Conservation (phyloP, 2,113 vertebrate genomes). For the Macrotis lagotis region DNA sequence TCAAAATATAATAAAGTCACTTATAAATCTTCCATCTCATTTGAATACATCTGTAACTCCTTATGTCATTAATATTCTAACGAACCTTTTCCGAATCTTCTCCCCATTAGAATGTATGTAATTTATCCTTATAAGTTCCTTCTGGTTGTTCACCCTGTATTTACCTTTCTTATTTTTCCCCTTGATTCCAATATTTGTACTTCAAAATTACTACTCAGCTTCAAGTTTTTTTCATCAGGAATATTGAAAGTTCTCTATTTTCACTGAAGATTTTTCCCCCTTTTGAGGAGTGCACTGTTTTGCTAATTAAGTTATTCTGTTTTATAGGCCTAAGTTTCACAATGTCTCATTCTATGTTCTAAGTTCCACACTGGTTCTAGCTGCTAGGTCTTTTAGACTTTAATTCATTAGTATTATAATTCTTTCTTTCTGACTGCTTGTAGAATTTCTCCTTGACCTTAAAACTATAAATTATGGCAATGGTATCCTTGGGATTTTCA, state of each 20-base stretch:
- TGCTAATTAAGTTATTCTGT: background rate
- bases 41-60: background rate
- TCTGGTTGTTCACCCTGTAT: background rate
- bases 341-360: background rate
- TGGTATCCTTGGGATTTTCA: background rate
- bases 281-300: background rate
- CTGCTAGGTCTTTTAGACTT: background rate
- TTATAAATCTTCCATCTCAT: background rate
- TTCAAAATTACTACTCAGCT: background rate
- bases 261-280: background rate
- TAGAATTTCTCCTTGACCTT: background rate
- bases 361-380: background rate
- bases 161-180: background rate
- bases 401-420: background rate
- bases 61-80: background rate
- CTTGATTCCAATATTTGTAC: background rate
- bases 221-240: background rate
- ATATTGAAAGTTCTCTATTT: background rate
- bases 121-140: background rate
- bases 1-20: background rate
- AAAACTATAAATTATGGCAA: background rate
- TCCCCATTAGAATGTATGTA: background rate
- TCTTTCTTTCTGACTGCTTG: background rate
- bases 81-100: background rate
- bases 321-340: background rate